Evolutionary conservation across 2,888 invertebrate species (phyloP).

Genomic region (Lasioglossum figueresi): DNA sequence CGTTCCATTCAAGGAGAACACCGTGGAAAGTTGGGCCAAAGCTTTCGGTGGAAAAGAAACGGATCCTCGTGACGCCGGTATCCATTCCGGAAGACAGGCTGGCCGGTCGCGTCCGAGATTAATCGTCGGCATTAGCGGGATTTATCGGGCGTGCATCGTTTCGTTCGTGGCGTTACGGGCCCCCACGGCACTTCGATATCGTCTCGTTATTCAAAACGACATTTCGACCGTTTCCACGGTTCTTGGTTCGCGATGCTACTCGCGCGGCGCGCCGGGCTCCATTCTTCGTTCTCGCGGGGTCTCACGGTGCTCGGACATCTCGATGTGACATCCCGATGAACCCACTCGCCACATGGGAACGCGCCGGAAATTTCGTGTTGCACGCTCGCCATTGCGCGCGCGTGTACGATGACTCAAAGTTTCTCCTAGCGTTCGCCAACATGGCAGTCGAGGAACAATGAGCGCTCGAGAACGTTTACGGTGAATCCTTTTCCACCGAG

Average conservation of each 20-base stretch:
- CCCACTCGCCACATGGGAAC: slow-evolving; percentile 49
- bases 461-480: background rate
- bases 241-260: slow-evolving; percentile 36
- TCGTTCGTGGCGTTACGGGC: slow-evolving; percentile 54
- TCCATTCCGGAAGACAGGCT: slow-evolving; percentile 78
- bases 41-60: slow-evolving; percentile 69
- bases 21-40: slow-evolving; percentile 64
- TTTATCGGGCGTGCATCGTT: slow-evolving; percentile 78
- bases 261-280: slow-evolving; percentile 7
- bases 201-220: slow-evolving; percentile 72
- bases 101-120: slow-evolving; percentile 74
- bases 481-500: background rate
- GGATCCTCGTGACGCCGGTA: slow-evolving; percentile 76
- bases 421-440: background rate
- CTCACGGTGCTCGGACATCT: slow-evolving; percentile 46
- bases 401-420: slow-evolving; percentile 23
- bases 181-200: slow-evolving; percentile 64
- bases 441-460: background rate
- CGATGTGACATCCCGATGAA: slow-evolving; percentile 55
- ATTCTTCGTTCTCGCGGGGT: slow-evolving; percentile 41
- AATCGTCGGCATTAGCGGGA: slow-evolving; percentile 77
- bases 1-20: background rate
- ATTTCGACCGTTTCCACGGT: slow-evolving; percentile 63
- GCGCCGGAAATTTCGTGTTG: slow-evolving; percentile 46
- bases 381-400: slow-evolving; percentile 9